Evolutionary conservation across 1,140 invertebrate genomes (phyloP), one percentile per base, ranked within the genome.

Genomic region (Melitaea cinxia): DNA sequence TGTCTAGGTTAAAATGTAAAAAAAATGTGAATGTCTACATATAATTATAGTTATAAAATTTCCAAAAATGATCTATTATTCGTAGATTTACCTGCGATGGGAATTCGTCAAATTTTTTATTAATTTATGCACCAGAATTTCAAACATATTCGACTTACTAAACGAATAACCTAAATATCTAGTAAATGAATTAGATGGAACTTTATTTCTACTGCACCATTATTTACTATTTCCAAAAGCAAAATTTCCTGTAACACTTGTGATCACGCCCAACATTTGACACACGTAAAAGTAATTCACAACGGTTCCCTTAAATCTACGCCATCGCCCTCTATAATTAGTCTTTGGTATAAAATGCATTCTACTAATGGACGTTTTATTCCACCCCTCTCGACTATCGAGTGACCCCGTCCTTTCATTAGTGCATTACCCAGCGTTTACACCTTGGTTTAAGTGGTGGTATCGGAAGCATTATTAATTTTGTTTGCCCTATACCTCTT

Each of bases 301-400:
- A 50, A 35, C 57, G 60, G 54, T 50, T 45, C 65, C 65, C 53
- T 63, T 30, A 56, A 58, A 65, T 55, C 55, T 47, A 47, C 42
- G 19, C 21, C 35, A 14, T 58, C 63, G 50, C 72, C 72, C 73
- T 54, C 55, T 66, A 55, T 72, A 72, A 75, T 75, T 75, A 75
- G 69, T 75, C 50, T 57, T 61, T 57, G 49, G 69, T 52, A 70
- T 70, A 69, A 68, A 70, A 69, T 72, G 69, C 73, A 72, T 66
- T 60, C 68, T 42, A 53, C 70, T 75, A 75, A 75, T 75, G 69
- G 65, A 69, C 60, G 65, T 65, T 75, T 69, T 70, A 60, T 65
- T 26, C 61, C 52, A 55, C 70, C 70, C 64, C 42, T 52, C 60
- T 47, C 42, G n/a, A 45, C 42, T 24, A 70, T 67, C 35, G 23